Evolutionary conservation across 2,888 invertebrate genomes (phyloP), one percentile per base, ranked within the genome.

Genomic region (Drosophila tanythrix): DNA sequence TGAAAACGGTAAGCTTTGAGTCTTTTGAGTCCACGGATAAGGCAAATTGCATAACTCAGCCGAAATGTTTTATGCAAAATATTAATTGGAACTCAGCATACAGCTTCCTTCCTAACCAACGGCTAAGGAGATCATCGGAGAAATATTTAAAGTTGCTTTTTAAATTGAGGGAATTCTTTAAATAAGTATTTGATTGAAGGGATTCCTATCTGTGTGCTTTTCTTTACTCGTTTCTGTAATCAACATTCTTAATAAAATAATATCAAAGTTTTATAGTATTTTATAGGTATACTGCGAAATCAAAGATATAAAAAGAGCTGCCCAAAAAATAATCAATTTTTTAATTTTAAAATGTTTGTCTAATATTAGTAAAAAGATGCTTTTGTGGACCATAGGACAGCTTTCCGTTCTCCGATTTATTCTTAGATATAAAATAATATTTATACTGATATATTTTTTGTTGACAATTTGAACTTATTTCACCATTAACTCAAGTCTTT

Each of bases 1-100:
- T 87, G 82, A 87, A 84, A 87, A 63, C 48, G 60, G 60, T 61
- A 58, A 64, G 71, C 70, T 60, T 68, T 61, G 72, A 77, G 75
- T 74, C 62, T 70, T 74, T 70, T 65, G 60, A 40, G 58, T 67
- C 65, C n/a, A 62, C 61, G 70, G 67, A 70, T 85, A 72, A 68
- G 74, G 65, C 83, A 83, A 78, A 74, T 80, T 75, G 59, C 74
- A 70, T 60, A 33, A 65, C 58, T n/a, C 53, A 31, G 21, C 6
- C 53, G 38, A 48, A 55, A 57, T 74, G 53, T 70, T 65, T 68
- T 52, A 74, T 68, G 74, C 79, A 33, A 46, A 61, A 78, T 70
- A 59, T 65, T 68, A 78, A 75, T 78, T 75, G 62, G 65, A 68
- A 65, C 56, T 62, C 56, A 67, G 58, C 40, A 50, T 10, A 35